phyloP scores from a whole-genome alignment of 2,113 vertebrate species.

The Caretta caretta region DNA sequence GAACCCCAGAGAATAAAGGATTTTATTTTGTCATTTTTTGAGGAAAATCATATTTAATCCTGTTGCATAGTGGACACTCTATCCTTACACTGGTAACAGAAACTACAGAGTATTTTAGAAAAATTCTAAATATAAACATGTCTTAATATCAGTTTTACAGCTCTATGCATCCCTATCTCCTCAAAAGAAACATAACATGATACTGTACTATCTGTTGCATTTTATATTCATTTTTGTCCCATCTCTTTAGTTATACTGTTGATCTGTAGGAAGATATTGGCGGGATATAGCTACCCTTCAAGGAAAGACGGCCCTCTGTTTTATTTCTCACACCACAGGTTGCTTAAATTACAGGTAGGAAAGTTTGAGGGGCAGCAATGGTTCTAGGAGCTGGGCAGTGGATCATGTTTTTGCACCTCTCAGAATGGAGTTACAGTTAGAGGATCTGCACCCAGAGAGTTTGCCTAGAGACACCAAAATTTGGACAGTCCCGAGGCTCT shows the following conservation, averaged over 20 bases:
- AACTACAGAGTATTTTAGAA: not conserved
- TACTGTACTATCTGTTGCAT: not conserved
- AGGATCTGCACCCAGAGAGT: not conserved
- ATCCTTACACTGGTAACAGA: not conserved
- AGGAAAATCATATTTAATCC: not conserved
- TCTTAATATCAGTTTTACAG: not conserved
- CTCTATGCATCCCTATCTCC: not conserved
- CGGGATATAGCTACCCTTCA: not conserved
- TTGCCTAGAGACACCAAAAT: not conserved
- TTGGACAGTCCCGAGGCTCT: not conserved
- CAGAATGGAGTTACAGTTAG: not conserved
- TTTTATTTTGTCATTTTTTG: not conserved
- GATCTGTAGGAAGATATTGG: not conserved
- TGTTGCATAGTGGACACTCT: not conserved
- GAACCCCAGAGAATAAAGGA: not conserved
- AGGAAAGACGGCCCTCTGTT: not conserved
- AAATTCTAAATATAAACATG: not conserved
- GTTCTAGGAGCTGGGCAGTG: not conserved
- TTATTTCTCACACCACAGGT: not conserved
- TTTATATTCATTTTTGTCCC: not conserved
- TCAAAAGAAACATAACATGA: not conserved
- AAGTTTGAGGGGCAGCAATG: not conserved
- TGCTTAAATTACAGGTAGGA: not conserved
- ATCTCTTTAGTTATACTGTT: not conserved
- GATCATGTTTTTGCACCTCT: not conserved